Conservation (phyloP, 1,140 invertebrate species). For the Lordiphosa mommai region DNA sequence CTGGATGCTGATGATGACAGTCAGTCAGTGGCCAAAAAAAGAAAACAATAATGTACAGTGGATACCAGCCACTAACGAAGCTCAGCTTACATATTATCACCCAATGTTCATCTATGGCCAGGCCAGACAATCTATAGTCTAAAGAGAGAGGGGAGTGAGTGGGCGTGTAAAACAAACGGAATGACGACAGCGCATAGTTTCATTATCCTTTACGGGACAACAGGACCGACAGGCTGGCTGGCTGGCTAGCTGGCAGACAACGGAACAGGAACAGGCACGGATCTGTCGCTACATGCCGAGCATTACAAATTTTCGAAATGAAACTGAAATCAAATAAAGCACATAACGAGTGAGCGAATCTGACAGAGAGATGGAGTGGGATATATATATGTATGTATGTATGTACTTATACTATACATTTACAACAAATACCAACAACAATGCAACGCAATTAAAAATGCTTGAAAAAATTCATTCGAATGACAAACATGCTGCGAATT, state of each 20-base stretch:
- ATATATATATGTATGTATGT: constrained; percentile 7
- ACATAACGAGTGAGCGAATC: constrained; percentile 18
- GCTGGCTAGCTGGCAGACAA: constrained; percentile 19
- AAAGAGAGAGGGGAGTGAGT: not conserved
- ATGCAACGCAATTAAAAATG: constrained; percentile 72
- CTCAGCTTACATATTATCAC: not conserved
- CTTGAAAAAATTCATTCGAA: constrained; percentile 47
- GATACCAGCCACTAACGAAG: not conserved
- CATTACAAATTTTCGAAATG: constrained; percentile 75
- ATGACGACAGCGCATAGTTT: constrained; percentile 66
- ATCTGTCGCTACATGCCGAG: constrained; percentile 57
- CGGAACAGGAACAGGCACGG: constrained; percentile 46
- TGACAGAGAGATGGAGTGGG: constrained; percentile 7
- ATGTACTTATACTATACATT: constrained; percentile 3
- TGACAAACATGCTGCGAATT: constrained; percentile 76
- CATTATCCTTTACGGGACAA: constrained; percentile 52
- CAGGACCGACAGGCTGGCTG: not conserved
- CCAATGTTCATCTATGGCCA: not conserved
- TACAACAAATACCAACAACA: constrained; percentile 50
- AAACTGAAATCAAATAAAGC: constrained; percentile 77
- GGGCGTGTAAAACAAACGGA: constrained; percentile 58
- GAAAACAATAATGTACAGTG: constrained; percentile 45
- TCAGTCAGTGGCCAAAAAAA: not conserved
- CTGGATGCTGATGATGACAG: constrained; percentile 49
- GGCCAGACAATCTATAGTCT: constrained; percentile 18